Base-by-base conservation (phyloP, 1,140 invertebrate genomes). In the Brachionus plicatilis region DNA sequence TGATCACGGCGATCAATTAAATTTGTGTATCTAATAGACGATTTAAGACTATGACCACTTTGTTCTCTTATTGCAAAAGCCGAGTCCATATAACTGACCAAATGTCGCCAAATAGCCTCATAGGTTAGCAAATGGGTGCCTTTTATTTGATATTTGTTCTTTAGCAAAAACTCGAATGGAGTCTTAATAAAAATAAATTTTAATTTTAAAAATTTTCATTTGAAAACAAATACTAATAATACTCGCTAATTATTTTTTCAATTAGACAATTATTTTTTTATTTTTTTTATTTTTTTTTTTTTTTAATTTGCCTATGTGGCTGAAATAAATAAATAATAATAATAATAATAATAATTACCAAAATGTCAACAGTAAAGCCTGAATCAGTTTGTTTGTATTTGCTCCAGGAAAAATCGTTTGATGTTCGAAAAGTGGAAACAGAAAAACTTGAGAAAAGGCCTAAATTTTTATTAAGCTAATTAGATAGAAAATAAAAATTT, bases 21-120 rank as follows among this genome's bases (percentile, higher is more conserved):
- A 84, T 94, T 91, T 65, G 94, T 93, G 88, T 96, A 93, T 85
- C 37, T 83, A n/a, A 96, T 75, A 4, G 94, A 92, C 0, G 95
- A 96, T 89, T 96, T 96, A 86, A 96, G 91, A 84, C 93, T 93
- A 56, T 94, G 93, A 8, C 95, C 95, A 83, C 93, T 92, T 87
- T 95, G 93, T 90, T 96, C 94, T 41, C 95, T 89, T 7, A 96
- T 92, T 83, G 92, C 90, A 90, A 96, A 96, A 87, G 89, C 89
- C 85, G 89, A 92, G 2, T 92, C 88, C 24, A 93, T 92, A 7
- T 91, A 91, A 14, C 53, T 65, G 7, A 50, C n/a, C 0, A 96
- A 90, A 84, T 96, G 92, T 85, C 95, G 90, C 88, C 95, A 94
- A 4, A 93, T 88, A 3, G 92, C 94, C 89, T 96, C 95, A 91